Percentiles rank a stretch among this genome's conserved stretches.
phyloP scores from a whole-genome alignment of 2,113 vertebrate species.

The Marmota flaviventris region DNA sequence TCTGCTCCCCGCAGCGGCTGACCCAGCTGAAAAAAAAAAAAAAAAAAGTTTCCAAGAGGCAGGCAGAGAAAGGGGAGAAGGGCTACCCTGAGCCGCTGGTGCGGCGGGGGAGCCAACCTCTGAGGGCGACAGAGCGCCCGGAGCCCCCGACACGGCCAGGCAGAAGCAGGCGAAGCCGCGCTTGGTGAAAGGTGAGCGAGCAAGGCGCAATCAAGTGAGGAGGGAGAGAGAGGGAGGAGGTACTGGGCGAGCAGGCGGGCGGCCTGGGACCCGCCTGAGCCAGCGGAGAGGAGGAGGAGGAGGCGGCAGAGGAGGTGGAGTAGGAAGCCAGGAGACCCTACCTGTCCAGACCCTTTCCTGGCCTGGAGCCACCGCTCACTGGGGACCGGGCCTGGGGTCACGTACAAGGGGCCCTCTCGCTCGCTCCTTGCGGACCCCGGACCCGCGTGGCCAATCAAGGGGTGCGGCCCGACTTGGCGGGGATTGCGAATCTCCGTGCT shows the following conservation, averaged over 20 bases:
- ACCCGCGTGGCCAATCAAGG: conserved; percentile 90
- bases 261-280: too few relatives aligned
- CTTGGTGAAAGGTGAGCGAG: conserved; percentile 97
- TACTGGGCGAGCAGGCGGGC: conserved; percentile 70
- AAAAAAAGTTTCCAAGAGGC: conserved; percentile 85
- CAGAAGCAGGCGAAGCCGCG: conserved; percentile 99
- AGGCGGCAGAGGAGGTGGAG: conserved; percentile 65
- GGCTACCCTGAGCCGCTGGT: conserved; percentile 76
- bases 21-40: conserved; percentile 83
- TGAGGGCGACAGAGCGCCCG: conserved; percentile 80
- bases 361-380: conserved; percentile 1
- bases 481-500: conserved; percentile 89
- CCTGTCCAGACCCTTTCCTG: neutral
- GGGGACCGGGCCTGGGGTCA: conserved; percentile 49
- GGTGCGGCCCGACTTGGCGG: conserved; percentile 88
- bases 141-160: conserved; percentile 94
- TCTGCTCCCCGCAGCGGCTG: conserved; percentile 73
- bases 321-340: conserved; percentile 52
- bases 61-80: conserved; percentile 84
- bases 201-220: conserved; percentile 52
- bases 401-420: conserved; percentile 58
- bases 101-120: conserved; percentile 78
- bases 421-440: conserved; percentile 58
- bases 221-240: conserved; percentile 65
- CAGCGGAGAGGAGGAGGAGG: conserved; percentile 66